Evolutionary conservation across 2,888 invertebrate species (phyloP).

Genomic region (Taenaris catops): DNA sequence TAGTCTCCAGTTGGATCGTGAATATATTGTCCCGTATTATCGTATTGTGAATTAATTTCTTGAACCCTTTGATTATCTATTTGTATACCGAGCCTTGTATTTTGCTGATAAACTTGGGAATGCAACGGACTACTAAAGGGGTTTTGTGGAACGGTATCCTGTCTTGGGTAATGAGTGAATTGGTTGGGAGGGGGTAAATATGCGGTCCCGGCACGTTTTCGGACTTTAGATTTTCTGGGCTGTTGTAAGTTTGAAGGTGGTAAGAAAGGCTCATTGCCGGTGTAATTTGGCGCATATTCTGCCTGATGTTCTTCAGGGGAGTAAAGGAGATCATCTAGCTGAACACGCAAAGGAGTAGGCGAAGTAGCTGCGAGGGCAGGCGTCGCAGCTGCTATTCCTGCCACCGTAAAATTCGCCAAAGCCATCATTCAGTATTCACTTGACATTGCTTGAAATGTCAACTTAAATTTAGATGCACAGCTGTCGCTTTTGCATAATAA

Average conservation of each 20-base stretch:
- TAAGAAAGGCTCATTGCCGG: slow-evolving; percentile 46
- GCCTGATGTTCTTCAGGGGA: slow-evolving; percentile 50
- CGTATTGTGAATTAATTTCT: slow-evolving; percentile 52
- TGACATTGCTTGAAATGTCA: slow-evolving; percentile 48
- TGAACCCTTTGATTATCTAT: slow-evolving; percentile 64
- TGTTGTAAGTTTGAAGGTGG: slow-evolving; percentile 45
- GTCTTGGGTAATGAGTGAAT: slow-evolving; percentile 57
- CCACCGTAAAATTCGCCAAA: slow-evolving; percentile 64
- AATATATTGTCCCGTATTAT: slow-evolving; percentile 63
- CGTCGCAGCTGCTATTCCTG: slow-evolving; percentile 48
- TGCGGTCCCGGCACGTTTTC: slow-evolving; percentile 67
- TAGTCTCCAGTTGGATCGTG: slow-evolving; percentile 71
- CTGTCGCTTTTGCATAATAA: slow-evolving; percentile 55
- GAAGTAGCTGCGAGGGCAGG: slow-evolving; percentile 51
- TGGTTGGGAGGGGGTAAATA: slow-evolving; percentile 68
- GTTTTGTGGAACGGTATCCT: slow-evolving; percentile 52
- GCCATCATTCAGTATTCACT: slow-evolving; percentile 61
- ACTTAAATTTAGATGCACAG: slow-evolving; percentile 42
- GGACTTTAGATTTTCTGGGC: slow-evolving; percentile 51
- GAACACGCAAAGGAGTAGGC: slow-evolving; percentile 48
- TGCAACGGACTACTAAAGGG: slow-evolving; percentile 56
- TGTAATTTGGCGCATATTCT: slow-evolving; percentile 40
- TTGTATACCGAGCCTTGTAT: slow-evolving; percentile 56
- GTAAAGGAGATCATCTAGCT: slow-evolving; percentile 64
- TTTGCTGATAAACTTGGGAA: slow-evolving; percentile 62